Evolutionary conservation across 2,113 vertebrate genomes (phyloP), one percentile per base, ranked within the genome.

Genomic region (Gymnarchus niloticus): DNA sequence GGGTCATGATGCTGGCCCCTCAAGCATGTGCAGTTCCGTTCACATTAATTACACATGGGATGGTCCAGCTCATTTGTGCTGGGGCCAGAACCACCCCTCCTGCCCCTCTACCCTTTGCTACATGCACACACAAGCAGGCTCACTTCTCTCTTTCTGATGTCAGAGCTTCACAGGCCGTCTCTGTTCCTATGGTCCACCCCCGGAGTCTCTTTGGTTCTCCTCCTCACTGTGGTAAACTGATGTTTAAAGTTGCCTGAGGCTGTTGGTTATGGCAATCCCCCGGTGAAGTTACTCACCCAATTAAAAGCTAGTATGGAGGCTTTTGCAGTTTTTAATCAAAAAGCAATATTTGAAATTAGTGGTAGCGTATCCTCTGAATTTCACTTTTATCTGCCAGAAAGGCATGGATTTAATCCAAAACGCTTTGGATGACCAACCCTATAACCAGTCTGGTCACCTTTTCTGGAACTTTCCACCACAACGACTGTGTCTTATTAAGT

Each of bases 11-110:
- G 21, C 14, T 23, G 9, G 21, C 44, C 88, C 89, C 88, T 44
- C 88, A 88, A 87, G 89, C 91, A 93, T 91, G 90, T 90, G 89
- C 91, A 90, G 88, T 54, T 88, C 86, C 57, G 88, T 86, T 85
- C 83, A 84, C 88, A 89, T 89, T 92, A 92, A 92, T 92, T 93
- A 92, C 90, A 90, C 89, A 85, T 88, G 87, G 84, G 91, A 86
- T 4, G 89, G 90, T 23, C 88, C 91, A 91, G 89, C 85, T 85
- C 48, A 84, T 89, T 51, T 51, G 83, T 89, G 89, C 89, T 44
- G 85, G 87, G 89, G 85, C 37, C 54, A 48, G 17, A n/a, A 17
- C 21, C 25, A 19, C 19, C 54, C 21, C 8, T 84, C 88, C 83
- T 86, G 46, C 78, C 28, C 59, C 49, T 25, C 83, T 86, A 41